Evolutionary conservation across 2,113 vertebrate species (phyloP).

Genomic region (Poeciliopsis retropinna): DNA sequence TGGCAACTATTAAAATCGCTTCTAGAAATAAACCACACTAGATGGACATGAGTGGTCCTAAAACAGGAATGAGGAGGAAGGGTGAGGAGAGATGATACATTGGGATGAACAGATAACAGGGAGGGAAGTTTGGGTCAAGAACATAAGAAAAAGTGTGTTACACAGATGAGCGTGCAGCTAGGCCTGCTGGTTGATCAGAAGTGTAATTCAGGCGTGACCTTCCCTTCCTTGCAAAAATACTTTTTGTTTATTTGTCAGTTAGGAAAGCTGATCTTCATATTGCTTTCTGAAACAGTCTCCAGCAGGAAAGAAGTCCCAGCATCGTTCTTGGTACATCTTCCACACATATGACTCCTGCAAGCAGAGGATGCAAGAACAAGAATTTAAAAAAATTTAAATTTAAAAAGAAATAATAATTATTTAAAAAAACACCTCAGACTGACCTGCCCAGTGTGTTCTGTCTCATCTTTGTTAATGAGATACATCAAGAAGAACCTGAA

Average conservation of each 20-base stretch:
- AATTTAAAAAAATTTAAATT: background rate
- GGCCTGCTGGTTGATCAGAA: background rate
- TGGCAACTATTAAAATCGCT: background rate
- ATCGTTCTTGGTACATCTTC: slow-evolving; percentile 85
- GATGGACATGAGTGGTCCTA: background rate
- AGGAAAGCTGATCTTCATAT: slow-evolving; percentile 82
- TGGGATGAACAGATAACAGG: background rate
- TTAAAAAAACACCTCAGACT: slow-evolving; percentile 40
- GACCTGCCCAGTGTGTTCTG: slow-evolving; percentile 93
- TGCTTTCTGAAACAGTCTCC: slow-evolving; percentile 85
- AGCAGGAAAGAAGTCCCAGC: slow-evolving; percentile 83
- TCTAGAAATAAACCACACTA: background rate
- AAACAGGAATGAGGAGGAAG: background rate
- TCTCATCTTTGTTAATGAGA: slow-evolving; percentile 94
- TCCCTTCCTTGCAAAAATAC: background rate
- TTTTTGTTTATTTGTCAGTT: slow-evolving; percentile 9
- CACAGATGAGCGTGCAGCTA: background rate
- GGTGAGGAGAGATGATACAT: background rate
- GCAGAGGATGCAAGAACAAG: background rate
- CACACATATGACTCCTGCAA: slow-evolving; percentile 82
- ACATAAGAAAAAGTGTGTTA: background rate
- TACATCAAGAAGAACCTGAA: slow-evolving; percentile 95
- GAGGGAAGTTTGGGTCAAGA: background rate
- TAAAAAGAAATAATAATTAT: background rate
- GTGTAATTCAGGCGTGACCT: background rate